A percentile compares a stretch with the other conserved stretches of the same genome.
Conservation (phyloP, 2,888 invertebrate species). For the Anarsia innoxiella region DNA sequence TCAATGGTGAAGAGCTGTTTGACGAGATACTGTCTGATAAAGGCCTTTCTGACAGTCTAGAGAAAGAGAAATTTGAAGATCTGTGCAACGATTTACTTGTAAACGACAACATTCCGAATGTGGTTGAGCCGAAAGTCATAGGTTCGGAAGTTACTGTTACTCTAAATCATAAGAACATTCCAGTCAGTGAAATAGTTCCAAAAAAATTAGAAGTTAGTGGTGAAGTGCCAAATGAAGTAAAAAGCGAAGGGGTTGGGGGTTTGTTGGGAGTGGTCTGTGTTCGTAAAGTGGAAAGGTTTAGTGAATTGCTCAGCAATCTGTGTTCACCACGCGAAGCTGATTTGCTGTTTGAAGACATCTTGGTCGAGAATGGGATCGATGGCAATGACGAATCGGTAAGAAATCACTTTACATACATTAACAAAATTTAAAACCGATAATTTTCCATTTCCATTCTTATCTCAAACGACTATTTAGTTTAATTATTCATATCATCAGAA, state of each 20-base stretch:
- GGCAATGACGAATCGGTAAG: slow-evolving; percentile 46
- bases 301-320: slow-evolving; percentile 69
- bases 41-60: slow-evolving; percentile 40
- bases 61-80: slow-evolving; percentile 55
- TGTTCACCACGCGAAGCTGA: slow-evolving; percentile 68
- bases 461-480: neutral
- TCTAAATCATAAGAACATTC: slow-evolving; percentile 50
- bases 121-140: slow-evolving; percentile 24
- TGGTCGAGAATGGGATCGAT: slow-evolving; percentile 60
- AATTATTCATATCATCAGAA: too few species aligned
- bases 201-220: slow-evolving; percentile 40
- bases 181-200: slow-evolving; percentile 37
- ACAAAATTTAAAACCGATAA: too few species aligned
- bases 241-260: slow-evolving; percentile 44
- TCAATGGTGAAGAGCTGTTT: slow-evolving; percentile 53
- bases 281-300: slow-evolving; percentile 68
- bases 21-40: slow-evolving; percentile 53
- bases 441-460: neutral
- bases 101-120: slow-evolving; percentile 13
- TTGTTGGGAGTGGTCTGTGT: slow-evolving; percentile 67
- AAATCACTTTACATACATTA: neutral
- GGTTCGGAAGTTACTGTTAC: too few species aligned
- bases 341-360: slow-evolving; percentile 61
- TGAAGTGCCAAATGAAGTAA: slow-evolving; percentile 61
- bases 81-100: slow-evolving; percentile 56